Percentiles rank a stretch among this genome's conserved stretches.
Evolutionary conservation across 2,797 vertebrate genomes (phyloP).

Genomic region (Oryzias dopingdopingensis): DNA sequence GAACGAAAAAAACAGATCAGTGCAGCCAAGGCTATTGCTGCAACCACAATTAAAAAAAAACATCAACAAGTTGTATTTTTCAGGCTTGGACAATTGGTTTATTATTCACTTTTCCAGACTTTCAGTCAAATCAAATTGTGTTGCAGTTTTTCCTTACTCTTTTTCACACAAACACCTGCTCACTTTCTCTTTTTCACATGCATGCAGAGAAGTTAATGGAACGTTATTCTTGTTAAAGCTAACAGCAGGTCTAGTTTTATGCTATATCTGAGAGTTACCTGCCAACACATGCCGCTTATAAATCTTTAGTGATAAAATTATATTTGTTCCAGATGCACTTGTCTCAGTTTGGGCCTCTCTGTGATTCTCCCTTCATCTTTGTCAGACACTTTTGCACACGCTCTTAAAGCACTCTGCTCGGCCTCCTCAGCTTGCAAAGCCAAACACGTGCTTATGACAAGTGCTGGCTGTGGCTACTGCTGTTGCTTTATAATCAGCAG

Average conservation of each 20-base stretch:
- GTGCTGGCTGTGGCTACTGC: constrained; percentile 48
- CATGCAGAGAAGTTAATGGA: constrained; percentile 50
- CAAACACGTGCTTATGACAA: constrained; percentile 56
- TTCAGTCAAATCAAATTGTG: constrained; percentile 25
- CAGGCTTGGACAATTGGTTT: too few relatives aligned
- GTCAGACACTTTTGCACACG: constrained; percentile 24
- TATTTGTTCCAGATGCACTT: constrained; percentile 71
- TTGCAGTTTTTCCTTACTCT: constrained; percentile 23
- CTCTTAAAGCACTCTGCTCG: constrained; percentile 25
- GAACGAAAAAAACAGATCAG: too few relatives aligned
- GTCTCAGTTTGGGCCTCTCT: constrained; percentile 46
- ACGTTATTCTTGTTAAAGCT: constrained; percentile 63
- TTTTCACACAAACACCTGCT: constrained; percentile 23
- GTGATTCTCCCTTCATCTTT: constrained; percentile 33
- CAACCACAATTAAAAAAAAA: too few relatives aligned
- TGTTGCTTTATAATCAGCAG: constrained; percentile 51
- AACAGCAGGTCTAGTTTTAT: constrained; percentile 63
- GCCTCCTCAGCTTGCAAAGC: constrained; percentile 30
- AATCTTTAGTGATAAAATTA: constrained; percentile 63
- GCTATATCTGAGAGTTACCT: constrained; percentile 65
- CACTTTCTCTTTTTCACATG: constrained; percentile 19
- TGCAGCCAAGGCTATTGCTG: too few relatives aligned
- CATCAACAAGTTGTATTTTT: too few relatives aligned
- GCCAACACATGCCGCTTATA: constrained; percentile 59
- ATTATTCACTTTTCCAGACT: neutral